Evolutionary conservation across 1,140 invertebrate genomes (phyloP), one percentile per base, ranked within the genome.

Genomic region (Diachasma alloeum): DNA sequence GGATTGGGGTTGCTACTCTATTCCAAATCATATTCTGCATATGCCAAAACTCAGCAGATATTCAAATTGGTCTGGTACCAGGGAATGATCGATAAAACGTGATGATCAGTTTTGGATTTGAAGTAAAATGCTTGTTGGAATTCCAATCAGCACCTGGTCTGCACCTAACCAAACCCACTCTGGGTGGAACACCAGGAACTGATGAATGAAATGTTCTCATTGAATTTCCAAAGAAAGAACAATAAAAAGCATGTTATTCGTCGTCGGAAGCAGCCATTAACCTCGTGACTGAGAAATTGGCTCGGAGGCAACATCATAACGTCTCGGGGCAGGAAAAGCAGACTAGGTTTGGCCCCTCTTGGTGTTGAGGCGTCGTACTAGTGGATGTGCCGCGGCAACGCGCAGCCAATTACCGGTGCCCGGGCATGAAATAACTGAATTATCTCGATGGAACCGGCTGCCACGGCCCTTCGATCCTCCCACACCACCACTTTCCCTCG

Each of bases 351-450:
- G 80, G 79, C 74, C 83, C 80, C 85, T 78, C 81, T 53, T 53
- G 80, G 22, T 42, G 39, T 24, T 42, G 42, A 46, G 42, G 37
- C 15, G 24, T 68, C 31, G 66, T 68, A 68, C 24, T 68, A 31
- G 59, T 63, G 59, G 24, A 63, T 63, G 66, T 68, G 26, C 36
- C 66, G 66, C 81, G 82, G 81, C 84, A 86, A 87, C 84, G 85
- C 87, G 84, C 82, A 87, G 83, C 86, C 87, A 87, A 87, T 88
- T 87, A 88, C 85, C 83, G 85, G 85, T 88, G 81, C 83, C 83
- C 78, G 85, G 85, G 85, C 85, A 88, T 86, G 86, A 87, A 87
- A 88, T 87, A 88, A 88, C 87, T 87, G 81, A 85, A 87, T 88
- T 87, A 88, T 88, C 85, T 88, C 82, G 81, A 81, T 87, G 83